Evolutionary conservation across 2,113 vertebrate species (phyloP), one percentile per base, ranked within the genome.

Genomic region (Symphodus melops): DNA sequence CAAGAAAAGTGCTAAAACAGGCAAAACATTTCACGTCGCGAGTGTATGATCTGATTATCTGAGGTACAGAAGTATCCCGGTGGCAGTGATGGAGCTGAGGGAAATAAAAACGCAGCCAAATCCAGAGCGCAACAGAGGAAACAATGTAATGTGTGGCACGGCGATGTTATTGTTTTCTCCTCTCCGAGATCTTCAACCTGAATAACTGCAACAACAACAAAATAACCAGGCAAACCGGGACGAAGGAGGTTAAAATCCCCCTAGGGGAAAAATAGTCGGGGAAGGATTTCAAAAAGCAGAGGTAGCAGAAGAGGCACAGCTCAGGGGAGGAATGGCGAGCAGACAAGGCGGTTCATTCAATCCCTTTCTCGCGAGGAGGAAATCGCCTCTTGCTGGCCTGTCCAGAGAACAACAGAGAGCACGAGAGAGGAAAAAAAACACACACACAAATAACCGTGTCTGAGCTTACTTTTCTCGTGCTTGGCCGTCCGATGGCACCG

Each of bases 401-500:
- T 90, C 91, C 92, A 88, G 86, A 85, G 68, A 93, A 90, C 87
- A 90, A 91, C 86, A 86, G 84, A 83, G 81, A 64, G 79, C 85
- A 42, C 56, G 69, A 83, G 66, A 59, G 69, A 83, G 66, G 57
- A 58, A 74, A 58, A 33, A 66, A n/a, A 49, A 84, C 82, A 87
- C 53, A 79, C 78, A 79, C 79, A 81, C 74, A 68, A 79, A 59
- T 72, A 48, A 75, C 78, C 44, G 73, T 76, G 85, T 86, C 55
- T 28, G 17, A 1, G 75, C 97, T 97, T 96, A 98, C 97, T 98
- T 98, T 94, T 98, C 96, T 85, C 97, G 94, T 79, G 97, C 97
- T 87, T 98, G 96, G 86, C 96, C 95, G 94, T 98, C 97, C 91
- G 97, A 98, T 81, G 97, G 97, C 94, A 98, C 97, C 88, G 95